A percentile compares a stretch with the other conserved stretches of the same genome.
Evolutionary conservation across 2,888 invertebrate species (phyloP).

Genomic region (Athetis lepigone): DNA sequence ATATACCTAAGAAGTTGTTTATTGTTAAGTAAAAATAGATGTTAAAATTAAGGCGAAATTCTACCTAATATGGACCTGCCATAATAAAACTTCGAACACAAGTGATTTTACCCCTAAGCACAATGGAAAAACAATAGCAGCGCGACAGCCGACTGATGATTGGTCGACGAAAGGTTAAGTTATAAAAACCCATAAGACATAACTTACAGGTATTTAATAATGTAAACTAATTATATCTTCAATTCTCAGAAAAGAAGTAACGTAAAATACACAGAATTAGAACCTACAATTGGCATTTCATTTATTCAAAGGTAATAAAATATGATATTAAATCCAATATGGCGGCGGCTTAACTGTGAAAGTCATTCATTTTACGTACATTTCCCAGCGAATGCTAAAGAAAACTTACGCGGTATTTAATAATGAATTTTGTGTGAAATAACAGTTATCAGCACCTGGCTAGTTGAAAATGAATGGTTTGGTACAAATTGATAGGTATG

Average conservation of each 20-base stretch:
- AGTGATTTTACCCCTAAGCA: too few relatives aligned
- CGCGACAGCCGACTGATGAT: too few relatives aligned
- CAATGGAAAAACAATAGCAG: too few relatives aligned
- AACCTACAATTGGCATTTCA: constrained; percentile 29
- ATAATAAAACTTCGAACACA: too few relatives aligned
- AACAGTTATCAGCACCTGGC: constrained; percentile 38
- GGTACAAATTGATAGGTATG: constrained; percentile 44
- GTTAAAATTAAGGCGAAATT: too few relatives aligned
- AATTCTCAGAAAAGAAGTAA: neutral
- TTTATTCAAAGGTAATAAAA: constrained; percentile 22
- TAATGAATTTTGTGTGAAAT: constrained; percentile 54
- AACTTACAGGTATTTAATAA: too few relatives aligned
- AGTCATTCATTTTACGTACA: constrained; percentile 27
- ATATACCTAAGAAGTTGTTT: too few relatives aligned
- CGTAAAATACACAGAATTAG: constrained; percentile 1
- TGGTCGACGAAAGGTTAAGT: too few relatives aligned
- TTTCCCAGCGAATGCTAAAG: neutral
- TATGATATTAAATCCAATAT: constrained; percentile 23
- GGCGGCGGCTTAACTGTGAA: constrained; percentile 5
- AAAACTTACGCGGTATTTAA: constrained; percentile 33
- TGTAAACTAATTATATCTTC: neutral
- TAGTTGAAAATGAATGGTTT: constrained; percentile 47
- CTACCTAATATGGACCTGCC: too few relatives aligned
- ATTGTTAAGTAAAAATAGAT: neutral
- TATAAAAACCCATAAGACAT: too few relatives aligned